Conservation (phyloP, 2,113 vertebrate species). For the Tangachromis dhanisi region DNA sequence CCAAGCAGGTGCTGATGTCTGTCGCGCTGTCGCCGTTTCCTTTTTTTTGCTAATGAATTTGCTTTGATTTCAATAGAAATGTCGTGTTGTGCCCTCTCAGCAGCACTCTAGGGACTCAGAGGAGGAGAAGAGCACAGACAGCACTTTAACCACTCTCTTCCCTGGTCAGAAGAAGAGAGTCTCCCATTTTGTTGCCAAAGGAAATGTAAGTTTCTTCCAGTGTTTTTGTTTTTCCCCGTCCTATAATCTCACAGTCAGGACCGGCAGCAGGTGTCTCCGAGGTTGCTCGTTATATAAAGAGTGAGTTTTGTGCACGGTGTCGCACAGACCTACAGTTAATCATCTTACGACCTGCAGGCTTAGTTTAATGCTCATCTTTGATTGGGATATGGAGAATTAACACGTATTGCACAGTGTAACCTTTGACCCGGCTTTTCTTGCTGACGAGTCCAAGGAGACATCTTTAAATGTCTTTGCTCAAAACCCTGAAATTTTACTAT, state of each 20-base stretch:
- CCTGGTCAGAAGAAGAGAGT: conserved; percentile 94
- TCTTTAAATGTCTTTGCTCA: rapidly evolving
- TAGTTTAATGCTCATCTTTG: neutral
- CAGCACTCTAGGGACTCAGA: conserved; percentile 64
- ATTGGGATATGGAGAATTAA: rapidly evolving
- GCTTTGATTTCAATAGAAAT: neutral
- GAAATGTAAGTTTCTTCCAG: conserved; percentile 73
- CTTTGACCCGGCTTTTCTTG: rapidly evolving
- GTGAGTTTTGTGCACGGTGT: rapidly evolving
- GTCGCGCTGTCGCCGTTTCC: neutral
- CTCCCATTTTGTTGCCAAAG: conserved; percentile 85
- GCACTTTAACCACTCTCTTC: conserved; percentile 81
- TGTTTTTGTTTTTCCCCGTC: rapidly evolving
- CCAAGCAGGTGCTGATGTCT: conserved; percentile 78
- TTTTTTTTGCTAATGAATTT: neutral
- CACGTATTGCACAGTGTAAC: neutral
- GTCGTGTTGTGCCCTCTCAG: conserved; percentile 28
- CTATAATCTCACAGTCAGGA: neutral
- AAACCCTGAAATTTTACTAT: neutral
- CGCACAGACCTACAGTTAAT: neutral
- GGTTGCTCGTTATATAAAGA: neutral
- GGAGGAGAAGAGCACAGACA: conserved; percentile 68
- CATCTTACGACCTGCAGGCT: neutral
- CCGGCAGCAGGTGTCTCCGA: neutral
- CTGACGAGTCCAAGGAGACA: neutral